Evolutionary conservation across 2,888 invertebrate genomes (phyloP).

Genomic region (Erebia palarica): DNA sequence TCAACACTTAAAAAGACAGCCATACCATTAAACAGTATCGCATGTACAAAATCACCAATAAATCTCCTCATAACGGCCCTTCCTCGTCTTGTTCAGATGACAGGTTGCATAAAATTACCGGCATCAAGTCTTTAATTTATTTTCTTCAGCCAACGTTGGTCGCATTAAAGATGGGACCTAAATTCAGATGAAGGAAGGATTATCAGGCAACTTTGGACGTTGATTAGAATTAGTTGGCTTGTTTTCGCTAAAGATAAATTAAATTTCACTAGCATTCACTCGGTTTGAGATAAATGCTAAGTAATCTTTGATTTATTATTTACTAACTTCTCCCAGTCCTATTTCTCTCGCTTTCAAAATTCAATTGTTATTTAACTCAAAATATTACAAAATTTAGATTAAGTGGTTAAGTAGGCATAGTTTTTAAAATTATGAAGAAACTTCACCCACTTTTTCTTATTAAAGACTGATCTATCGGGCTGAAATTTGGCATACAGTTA

Average conservation of each 20-base stretch:
- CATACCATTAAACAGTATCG: no score
- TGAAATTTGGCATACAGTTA: no score
- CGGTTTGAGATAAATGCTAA: background rate
- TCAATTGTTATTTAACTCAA: no score
- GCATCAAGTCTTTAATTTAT: conserved; percentile 16
- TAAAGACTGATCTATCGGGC: no score
- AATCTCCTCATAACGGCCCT: background rate
- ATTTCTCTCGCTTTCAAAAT: no score
- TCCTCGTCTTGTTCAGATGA: conserved; percentile 2
- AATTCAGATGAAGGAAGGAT: conserved; percentile 18
- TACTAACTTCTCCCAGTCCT: no score
- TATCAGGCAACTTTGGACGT: background rate
- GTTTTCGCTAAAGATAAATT: conserved; percentile 1
- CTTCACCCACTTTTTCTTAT: no score
- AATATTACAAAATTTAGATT: no score
- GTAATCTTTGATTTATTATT: background rate
- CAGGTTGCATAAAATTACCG: conserved; percentile 1
- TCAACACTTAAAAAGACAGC: no score
- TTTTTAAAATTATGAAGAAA: no score
- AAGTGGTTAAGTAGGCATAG: no score
- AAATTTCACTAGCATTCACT: background rate
- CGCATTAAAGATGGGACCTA: conserved; percentile 10
- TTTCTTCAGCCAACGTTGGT: background rate
- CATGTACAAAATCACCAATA: background rate
- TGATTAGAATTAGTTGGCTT: background rate